Evolutionary conservation across 2,797 vertebrate genomes (phyloP).

Genomic region (Malurus splendens): DNA sequence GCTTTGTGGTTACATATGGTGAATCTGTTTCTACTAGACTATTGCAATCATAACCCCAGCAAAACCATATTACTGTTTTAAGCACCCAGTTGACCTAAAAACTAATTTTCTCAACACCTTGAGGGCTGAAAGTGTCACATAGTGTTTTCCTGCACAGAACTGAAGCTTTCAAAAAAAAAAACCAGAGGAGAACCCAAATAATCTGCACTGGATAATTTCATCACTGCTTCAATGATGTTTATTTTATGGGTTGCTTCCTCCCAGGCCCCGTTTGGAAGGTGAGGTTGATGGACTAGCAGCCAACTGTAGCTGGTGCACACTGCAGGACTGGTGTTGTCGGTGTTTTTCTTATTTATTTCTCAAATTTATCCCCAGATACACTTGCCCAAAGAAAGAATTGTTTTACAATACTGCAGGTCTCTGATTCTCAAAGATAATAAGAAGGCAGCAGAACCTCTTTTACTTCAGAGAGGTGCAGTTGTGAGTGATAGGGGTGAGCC

Average conservation of each 20-base stretch:
- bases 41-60: neutral
- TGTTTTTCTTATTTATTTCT: neutral
- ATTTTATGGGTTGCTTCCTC: neutral
- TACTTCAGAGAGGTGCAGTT: neutral
- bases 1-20: neutral
- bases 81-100: neutral
- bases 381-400: neutral
- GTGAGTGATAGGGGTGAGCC: neutral
- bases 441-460: neutral
- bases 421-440: neutral
- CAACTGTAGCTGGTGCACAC: neutral
- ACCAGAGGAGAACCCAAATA: neutral
- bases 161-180: neutral
- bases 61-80: neutral
- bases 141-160: neutral
- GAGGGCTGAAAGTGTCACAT: neutral
- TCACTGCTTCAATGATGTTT: neutral
- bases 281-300: neutral
- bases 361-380: neutral
- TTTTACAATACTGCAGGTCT: neutral
- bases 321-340: neutral
- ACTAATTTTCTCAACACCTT: neutral
- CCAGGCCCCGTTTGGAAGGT: neutral
- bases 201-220: neutral
- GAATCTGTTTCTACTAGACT: neutral